Base-by-base conservation (phyloP, 1,140 invertebrate species). In the Dufourea novaeangliae region DNA sequence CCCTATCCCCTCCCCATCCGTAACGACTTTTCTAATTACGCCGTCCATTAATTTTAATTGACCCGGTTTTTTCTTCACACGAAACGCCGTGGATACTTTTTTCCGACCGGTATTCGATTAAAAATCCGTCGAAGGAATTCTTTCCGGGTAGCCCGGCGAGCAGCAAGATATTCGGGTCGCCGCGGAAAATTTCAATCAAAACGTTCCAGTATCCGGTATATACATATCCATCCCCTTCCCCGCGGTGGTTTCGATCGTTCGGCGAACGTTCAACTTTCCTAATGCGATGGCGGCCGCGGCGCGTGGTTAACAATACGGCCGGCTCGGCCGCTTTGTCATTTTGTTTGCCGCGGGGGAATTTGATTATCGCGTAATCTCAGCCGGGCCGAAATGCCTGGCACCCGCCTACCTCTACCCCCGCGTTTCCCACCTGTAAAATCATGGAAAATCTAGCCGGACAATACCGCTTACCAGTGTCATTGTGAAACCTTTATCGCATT, bases 281-380 rank as follows among this genome's bases (percentile, higher is more conserved):
- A 69, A 76, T 39, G 39, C 39, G 39, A 41, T 17, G 73, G n/a
- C n/a, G n/a, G n/a, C n/a, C 64, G 27, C 52, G 5, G 29, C 17
- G 20, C 46, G 20, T 11, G 72, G 52, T 71, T 41, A 62, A 62
- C 74, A 20, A 41, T 71, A 71, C 74, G 56, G 41, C 52, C 12
- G 14, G 0, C 2, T 17, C n/a, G 29, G 29, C 6, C 20, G 54
- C 32, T 73, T 25, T 14, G 46, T 44, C 54, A 84, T 84, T 84
- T 85, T 78, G 79, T 71, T 78, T 84, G 68, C 78, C 82, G 62
- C 76, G 68, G 52, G 37, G 64, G 75, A 82, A 83, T 83, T 83
- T 83, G 75, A 78, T 72, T 79, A 83, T 83, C 81, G 80, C 66
- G 64, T 82, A 83, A 74, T 82, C 81, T 82, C 69, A 79, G 41